Evolutionary conservation across 2,797 vertebrate genomes (phyloP).

Genomic region (Paramormyrops hopkinsi): DNA sequence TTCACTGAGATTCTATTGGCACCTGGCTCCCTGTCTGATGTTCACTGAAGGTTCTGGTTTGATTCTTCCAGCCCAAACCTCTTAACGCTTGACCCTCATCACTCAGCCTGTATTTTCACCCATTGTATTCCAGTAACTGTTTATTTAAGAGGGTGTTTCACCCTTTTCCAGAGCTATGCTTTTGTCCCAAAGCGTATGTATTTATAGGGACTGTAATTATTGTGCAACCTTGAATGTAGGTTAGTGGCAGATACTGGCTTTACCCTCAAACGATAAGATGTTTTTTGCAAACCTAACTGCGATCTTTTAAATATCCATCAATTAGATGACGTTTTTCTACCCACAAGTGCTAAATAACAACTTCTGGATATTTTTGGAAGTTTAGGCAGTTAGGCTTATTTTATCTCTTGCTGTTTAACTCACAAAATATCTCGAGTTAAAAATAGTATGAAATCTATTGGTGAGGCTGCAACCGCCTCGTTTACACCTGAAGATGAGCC

Average conservation of each 20-base stretch:
- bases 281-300: not conserved
- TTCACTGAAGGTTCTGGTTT: not conserved
- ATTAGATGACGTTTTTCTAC: not conserved
- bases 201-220: not conserved
- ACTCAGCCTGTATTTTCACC: not conserved
- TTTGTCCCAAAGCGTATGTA: not conserved
- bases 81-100: not conserved
- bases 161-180: not conserved
- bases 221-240: conserved; percentile 10
- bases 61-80: not conserved
- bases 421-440: not conserved
- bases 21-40: not conserved
- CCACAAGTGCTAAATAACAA: not conserved
- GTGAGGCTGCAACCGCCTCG: not conserved
- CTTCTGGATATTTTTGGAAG: not conserved
- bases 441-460: not conserved
- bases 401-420: not conserved
- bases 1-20: not conserved
- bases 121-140: not conserved
- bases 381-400: not conserved
- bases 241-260: not conserved
- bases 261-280: not conserved
- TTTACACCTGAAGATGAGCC: not conserved
- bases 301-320: not conserved
- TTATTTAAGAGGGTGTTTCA: not conserved